Evolutionary conservation across 2,888 invertebrate genomes (phyloP).

Genomic region (Masnerella sp.): DNA sequence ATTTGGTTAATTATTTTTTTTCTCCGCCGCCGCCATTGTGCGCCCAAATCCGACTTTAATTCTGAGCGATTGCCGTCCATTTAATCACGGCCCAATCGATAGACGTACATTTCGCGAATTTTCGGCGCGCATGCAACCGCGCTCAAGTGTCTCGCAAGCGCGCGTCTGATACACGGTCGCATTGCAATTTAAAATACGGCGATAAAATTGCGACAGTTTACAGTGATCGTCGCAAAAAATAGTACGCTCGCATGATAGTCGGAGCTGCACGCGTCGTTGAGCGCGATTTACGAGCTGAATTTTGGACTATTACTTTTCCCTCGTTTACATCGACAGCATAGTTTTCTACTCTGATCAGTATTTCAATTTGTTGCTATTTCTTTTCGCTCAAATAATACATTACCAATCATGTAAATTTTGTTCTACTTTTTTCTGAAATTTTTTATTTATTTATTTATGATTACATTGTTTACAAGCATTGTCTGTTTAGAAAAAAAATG

Average conservation of each 20-base stretch:
- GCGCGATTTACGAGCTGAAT: slow-evolving; percentile 65
- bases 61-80: slow-evolving; percentile 7
- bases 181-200: slow-evolving; percentile 63
- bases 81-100: slow-evolving; percentile 35
- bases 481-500: no score
- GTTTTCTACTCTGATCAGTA: slow-evolving; percentile 16
- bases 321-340: slow-evolving; percentile 50
- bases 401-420: no score
- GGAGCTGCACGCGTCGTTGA: slow-evolving; percentile 65
- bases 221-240: slow-evolving; percentile 62
- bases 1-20: slow-evolving; percentile 60
- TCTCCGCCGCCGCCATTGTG: slow-evolving; percentile 12
- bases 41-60: slow-evolving; percentile 1
- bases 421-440: no score
- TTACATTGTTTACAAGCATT: no score
- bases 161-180: slow-evolving; percentile 50
- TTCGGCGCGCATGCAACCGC: slow-evolving; percentile 40
- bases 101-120: slow-evolving; percentile 18
- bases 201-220: slow-evolving; percentile 63
- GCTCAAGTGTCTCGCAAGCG: slow-evolving; percentile 32
- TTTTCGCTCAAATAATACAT: no score
- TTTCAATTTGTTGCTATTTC: no score
- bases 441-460: no score
- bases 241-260: slow-evolving; percentile 63
- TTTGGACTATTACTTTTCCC: slow-evolving; percentile 61